Percentiles rank a stretch among this genome's conserved stretches.
Evolutionary conservation across 2,797 vertebrate genomes (phyloP).

Genomic region (Coilia nasus): DNA sequence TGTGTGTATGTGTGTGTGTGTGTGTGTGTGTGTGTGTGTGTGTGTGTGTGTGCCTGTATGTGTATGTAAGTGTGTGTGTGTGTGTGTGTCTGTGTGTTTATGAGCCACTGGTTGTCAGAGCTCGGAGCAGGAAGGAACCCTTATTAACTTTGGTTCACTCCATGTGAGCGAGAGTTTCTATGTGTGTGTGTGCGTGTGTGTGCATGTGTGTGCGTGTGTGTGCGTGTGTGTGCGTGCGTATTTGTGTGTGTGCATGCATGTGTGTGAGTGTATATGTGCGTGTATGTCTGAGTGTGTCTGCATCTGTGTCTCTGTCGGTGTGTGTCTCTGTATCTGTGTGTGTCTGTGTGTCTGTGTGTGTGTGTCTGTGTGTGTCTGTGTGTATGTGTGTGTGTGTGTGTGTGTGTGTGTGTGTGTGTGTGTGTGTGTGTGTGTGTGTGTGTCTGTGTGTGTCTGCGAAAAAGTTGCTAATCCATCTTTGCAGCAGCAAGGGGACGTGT

Average conservation of each 20-base stretch:
- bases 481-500: neutral
- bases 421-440: conserved; percentile 32
- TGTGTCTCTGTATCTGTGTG: conserved; percentile 23
- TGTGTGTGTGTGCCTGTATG: too few species aligned
- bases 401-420: conserved; percentile 17
- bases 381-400: neutral
- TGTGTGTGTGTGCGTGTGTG: neutral
- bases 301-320: neutral
- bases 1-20: too few species aligned
- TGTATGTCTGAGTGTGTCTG: neutral
- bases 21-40: too few species aligned
- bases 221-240: conserved; percentile 15
- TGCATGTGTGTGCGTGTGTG: neutral
- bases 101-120: neutral
- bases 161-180: neutral
- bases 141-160: neutral
- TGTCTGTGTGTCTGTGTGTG: conserved; percentile 16
- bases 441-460: neutral
- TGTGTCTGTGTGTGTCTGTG: neutral
- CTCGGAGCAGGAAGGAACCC: conserved; percentile 12
- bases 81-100: too few species aligned
- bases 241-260: conserved; percentile 27
- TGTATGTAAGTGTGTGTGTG: too few species aligned
- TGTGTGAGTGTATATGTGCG: neutral
- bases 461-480: neutral